Percentiles rank a stretch among this genome's conserved stretches.
Evolutionary conservation across 2,888 invertebrate species (phyloP).

Genomic region (Slavum lentiscoides): DNA sequence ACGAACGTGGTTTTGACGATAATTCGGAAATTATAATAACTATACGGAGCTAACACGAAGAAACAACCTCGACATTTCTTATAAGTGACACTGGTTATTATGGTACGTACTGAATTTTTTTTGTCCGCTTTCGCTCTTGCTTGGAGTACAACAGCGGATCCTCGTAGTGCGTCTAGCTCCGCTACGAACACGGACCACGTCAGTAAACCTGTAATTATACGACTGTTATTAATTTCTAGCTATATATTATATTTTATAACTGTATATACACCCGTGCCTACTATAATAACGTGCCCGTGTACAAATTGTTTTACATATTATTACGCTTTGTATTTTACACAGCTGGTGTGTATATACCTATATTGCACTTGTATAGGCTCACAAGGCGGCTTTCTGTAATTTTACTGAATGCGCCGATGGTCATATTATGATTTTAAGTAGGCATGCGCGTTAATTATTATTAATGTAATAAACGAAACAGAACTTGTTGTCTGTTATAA

Average conservation of each 20-base stretch:
- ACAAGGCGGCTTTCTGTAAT: too few species aligned
- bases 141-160: conserved; percentile 57
- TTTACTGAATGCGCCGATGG: too few species aligned
- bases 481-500: too few species aligned
- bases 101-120: conserved; percentile 43
- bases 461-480: too few species aligned
- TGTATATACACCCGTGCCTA: neutral
- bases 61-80: conserved; percentile 43
- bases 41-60: neutral
- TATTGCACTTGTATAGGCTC: too few species aligned
- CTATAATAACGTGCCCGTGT: neutral
- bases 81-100: conserved; percentile 7
- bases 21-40: neutral
- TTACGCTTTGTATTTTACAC: too few species aligned
- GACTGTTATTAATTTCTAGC: conserved; percentile 8
- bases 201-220: conserved; percentile 43
- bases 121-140: conserved; percentile 57
- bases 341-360: too few species aligned
- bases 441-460: too few species aligned
- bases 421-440: neutral
- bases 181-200: conserved; percentile 47
- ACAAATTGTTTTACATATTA: neutral
- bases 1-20: neutral
- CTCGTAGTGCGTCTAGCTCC: conserved; percentile 55
- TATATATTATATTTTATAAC: neutral